A percentile compares a stretch with the other conserved stretches of the same genome.
Evolutionary conservation across 2,797 vertebrate species (phyloP).

Genomic region (Petrocephalus sullivani): DNA sequence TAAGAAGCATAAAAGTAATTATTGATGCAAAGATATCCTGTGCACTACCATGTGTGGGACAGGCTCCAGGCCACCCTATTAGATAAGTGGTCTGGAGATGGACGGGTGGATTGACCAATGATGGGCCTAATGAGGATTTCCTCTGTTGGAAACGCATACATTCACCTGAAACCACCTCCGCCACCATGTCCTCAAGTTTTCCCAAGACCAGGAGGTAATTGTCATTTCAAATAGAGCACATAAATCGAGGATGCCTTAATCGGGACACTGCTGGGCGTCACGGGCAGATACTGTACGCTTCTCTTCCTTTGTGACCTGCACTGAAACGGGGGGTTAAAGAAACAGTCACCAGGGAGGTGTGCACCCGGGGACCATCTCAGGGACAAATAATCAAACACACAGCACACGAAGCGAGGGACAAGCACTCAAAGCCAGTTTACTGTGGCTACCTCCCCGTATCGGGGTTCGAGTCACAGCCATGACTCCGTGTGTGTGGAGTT

Average conservation of each 20-base stretch:
- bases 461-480: too few relatives aligned
- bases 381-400: too few relatives aligned
- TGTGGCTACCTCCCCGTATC: too few relatives aligned
- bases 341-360: slow-evolving; percentile 71
- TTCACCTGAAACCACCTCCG: slow-evolving; percentile 83
- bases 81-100: background rate
- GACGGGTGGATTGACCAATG: background rate
- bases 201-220: slow-evolving; percentile 87
- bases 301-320: slow-evolving; percentile 60
- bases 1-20: too few relatives aligned
- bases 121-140: background rate
- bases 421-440: too few relatives aligned
- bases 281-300: slow-evolving; percentile 40
- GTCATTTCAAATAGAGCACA: slow-evolving; percentile 89
- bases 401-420: too few relatives aligned
- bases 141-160: background rate
- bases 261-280: slow-evolving; percentile 63
- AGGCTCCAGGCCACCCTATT: background rate
- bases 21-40: too few relatives aligned
- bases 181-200: slow-evolving; percentile 93
- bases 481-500: too few relatives aligned
- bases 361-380: slow-evolving; percentile 38
- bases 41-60: background rate
- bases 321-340: slow-evolving; percentile 73
- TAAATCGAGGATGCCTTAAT: slow-evolving; percentile 83